A percentile compares a stretch with the other conserved stretches of the same genome.
phyloP scores from a whole-genome alignment of 2,888 invertebrate species.

The Sminthurinus aureus region DNA sequence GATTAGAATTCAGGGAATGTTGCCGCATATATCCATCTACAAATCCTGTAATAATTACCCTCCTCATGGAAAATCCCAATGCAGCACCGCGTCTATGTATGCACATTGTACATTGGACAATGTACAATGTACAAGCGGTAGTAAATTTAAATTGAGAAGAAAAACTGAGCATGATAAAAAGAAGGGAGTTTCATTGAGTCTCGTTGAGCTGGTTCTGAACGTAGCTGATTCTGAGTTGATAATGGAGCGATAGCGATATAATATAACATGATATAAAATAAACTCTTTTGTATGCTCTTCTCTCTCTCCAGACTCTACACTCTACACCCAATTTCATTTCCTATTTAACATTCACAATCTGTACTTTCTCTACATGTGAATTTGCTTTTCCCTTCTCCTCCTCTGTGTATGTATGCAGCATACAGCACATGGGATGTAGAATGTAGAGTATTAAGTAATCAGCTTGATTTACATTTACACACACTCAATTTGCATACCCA shows the following conservation, averaged over 20 bases:
- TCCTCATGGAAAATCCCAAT: neutral
- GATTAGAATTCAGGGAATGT: neutral
- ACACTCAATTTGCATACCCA: neutral
- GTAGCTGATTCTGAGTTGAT: too few relatives aligned
- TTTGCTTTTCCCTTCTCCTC: neutral
- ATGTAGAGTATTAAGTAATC: neutral
- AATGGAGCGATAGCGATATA: too few relatives aligned
- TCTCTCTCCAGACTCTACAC: neutral
- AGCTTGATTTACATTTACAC: neutral
- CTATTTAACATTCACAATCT: too few relatives aligned
- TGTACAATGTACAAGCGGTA: too few relatives aligned
- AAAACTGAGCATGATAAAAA: too few relatives aligned
- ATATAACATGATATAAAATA: neutral
- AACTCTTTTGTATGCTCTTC: neutral
- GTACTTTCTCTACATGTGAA: neutral
- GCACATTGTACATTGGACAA: too few relatives aligned
- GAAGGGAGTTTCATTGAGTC: too few relatives aligned
- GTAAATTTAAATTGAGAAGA: too few relatives aligned
- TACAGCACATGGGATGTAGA: neutral
- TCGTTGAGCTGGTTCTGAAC: too few relatives aligned
- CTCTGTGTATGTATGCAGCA: neutral
- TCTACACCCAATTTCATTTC: neutral
- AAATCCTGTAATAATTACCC: neutral
- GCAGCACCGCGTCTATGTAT: neutral
- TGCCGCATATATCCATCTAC: neutral